Conservation (phyloP, 1,140 invertebrate species). For the Planococcus citri region DNA sequence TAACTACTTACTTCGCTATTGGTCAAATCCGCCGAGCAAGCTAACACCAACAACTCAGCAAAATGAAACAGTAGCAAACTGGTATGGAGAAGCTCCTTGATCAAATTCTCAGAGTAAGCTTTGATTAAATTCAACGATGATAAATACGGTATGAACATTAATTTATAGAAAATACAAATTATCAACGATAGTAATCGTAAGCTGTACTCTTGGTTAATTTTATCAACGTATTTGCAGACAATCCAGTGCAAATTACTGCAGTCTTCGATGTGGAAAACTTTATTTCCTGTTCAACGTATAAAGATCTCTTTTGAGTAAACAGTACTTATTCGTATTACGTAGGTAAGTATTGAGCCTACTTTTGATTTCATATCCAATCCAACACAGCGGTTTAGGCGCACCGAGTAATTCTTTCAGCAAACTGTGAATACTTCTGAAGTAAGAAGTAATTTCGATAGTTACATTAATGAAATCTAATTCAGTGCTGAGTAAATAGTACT, state of each 20-base stretch:
- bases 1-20: background rate
- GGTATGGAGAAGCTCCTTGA: background rate
- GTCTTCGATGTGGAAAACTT: background rate
- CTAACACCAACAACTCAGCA: background rate
- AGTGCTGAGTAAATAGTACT: background rate
- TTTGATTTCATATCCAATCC: background rate
- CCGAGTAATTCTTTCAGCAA: background rate
- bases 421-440: background rate
- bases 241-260: background rate
- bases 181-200: background rate
- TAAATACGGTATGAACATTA: constrained; percentile 10
- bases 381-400: background rate
- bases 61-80: background rate
- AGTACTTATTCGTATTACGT: background rate
- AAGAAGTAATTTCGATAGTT: background rate
- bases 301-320: background rate
- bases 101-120: background rate
- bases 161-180: constrained; percentile 1
- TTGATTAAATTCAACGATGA: background rate
- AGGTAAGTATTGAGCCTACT: background rate
- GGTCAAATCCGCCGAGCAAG: background rate
- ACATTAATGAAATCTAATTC: background rate
- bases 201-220: background rate
- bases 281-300: background rate
- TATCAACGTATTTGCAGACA: background rate